Base-by-base conservation (phyloP, 2,113 vertebrate genomes). In the Spilogale gracilis region DNA sequence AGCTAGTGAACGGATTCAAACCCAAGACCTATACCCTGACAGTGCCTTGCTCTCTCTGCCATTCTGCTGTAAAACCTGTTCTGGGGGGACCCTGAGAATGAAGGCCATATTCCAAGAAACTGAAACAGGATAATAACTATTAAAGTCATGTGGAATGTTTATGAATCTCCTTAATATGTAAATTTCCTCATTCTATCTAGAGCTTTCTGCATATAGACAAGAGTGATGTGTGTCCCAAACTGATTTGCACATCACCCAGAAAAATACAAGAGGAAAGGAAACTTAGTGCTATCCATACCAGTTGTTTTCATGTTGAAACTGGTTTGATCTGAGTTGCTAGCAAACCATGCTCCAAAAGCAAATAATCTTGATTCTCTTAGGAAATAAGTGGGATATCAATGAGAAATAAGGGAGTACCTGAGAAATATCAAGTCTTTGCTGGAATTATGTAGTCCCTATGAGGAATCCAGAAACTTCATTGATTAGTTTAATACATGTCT, bases 381-480 rank as follows among this genome's bases (percentile, higher is more conserved):
- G 60, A 86, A 45, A 48, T 82, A n/a, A 79, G 27, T 81, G 16
- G 11, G 20, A 43, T 38, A 58, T 32, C 56, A 74, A 18, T 89
- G 79, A 58, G n/a, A 88, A 88, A 74, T 71, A 82, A 87, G 20
- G 60, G 67, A 86, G 20, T 83, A 69, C 23, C 32, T 61, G n/a
- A 93, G 67, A 91, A 92, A 60, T 38, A 94, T 9, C 54, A 89
- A 80, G 30, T 43, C 25, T 82, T 86, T 73, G 50, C 27, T 74
- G 56, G 87, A 38, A 73, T 65, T 60, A 61, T 54, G 67, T 5
- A 17, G 23, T 89, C 32, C 50, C 43, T 48, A 6, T 58, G 67
- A 82, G 16, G n/a, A 86, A 87, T 87, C 45, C 58, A 69, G 71
- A 87, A 86, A 74, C 18, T 38, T 50, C 27, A 82, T 2, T 52